Percentiles rank a stretch among this genome's conserved stretches.
Evolutionary conservation across 2,888 invertebrate species (phyloP).

Genomic region (Pterobdella sp.): DNA sequence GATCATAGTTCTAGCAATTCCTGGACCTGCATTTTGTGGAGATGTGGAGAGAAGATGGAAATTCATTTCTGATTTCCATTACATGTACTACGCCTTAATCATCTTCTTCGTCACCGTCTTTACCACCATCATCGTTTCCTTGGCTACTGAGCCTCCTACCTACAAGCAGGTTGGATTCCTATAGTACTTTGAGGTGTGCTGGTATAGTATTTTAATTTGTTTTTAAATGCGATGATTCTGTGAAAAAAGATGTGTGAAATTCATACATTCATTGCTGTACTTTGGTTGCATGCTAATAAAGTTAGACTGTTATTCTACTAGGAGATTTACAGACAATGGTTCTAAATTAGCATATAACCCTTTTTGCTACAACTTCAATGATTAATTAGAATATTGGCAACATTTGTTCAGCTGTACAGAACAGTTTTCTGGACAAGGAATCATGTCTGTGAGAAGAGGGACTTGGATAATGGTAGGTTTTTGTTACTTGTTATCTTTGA

Average conservation of each 20-base stretch:
- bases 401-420: constrained; percentile 29
- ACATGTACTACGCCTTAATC: constrained; percentile 38
- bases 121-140: constrained; percentile 33
- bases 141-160: constrained; percentile 32
- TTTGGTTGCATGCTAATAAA: no score
- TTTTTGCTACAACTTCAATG: no score
- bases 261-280: no score
- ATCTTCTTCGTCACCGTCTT: constrained; percentile 34
- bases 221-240: no score
- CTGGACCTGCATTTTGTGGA: constrained; percentile 45
- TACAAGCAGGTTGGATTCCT: constrained; percentile 25
- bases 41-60: constrained; percentile 47
- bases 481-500: background rate
- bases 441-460: constrained; percentile 22
- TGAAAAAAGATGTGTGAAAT: no score
- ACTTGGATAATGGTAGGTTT: constrained; percentile 13
- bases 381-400: no score
- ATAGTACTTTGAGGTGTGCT: background rate
- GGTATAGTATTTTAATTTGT: background rate
- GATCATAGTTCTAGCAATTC: constrained; percentile 50
- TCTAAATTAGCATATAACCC: no score
- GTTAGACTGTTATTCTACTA: no score
- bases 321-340: no score
- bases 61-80: constrained; percentile 35
- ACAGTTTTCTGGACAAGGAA: constrained; percentile 36